Conservation (phyloP, 2,888 invertebrate species). For the Vannuccia rotundouncinata region DNA sequence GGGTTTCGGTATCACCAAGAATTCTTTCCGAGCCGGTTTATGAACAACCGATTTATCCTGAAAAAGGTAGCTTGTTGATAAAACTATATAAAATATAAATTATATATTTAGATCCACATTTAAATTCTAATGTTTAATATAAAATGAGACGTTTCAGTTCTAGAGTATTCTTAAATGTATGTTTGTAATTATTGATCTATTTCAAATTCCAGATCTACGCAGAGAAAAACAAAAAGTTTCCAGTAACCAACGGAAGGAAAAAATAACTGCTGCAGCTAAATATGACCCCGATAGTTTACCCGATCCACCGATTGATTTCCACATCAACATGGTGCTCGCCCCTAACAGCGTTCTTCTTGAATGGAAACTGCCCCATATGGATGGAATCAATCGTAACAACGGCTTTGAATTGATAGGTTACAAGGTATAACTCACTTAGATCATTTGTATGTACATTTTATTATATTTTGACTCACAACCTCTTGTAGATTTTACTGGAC, state of each 20-base stretch:
- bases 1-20: neutral
- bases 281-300: neutral
- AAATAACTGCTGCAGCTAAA: neutral
- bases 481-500: neutral
- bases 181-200: too few relatives aligned
- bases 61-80: too few relatives aligned
- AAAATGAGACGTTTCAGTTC: neutral
- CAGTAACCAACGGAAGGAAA: neutral
- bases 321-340: neutral
- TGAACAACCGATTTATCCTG: neutral
- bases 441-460: too few relatives aligned
- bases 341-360: neutral
- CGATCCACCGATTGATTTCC: neutral
- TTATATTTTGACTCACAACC: neutral
- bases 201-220: neutral
- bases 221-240: neutral
- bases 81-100: neutral
- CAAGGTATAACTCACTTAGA: too few relatives aligned
- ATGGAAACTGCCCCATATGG: neutral
- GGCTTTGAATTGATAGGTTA: neutral
- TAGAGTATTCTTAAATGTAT: too few relatives aligned
- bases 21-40: neutral
- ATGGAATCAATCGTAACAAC: neutral
- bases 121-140: neutral
- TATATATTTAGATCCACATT: neutral